Conservation (phyloP, 2,113 vertebrate genomes). For the Hippocampus comes region DNA sequence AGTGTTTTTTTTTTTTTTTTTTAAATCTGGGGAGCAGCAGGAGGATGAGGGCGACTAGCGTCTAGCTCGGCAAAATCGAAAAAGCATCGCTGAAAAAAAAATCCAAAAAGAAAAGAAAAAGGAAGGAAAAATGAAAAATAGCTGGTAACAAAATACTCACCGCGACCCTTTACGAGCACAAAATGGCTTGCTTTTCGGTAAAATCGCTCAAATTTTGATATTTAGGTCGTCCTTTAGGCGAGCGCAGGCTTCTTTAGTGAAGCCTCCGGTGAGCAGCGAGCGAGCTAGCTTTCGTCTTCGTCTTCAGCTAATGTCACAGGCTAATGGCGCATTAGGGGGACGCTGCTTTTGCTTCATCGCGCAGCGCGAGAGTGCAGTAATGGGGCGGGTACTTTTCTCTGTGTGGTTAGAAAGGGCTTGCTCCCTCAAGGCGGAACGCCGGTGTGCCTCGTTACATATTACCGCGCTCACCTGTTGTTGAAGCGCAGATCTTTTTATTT, state of each 20-base stretch:
- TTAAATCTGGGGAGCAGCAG: not conserved
- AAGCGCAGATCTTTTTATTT: not conserved
- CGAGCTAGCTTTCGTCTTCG: slow-evolving; percentile 54
- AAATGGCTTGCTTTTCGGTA: slow-evolving; percentile 64
- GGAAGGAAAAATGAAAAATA: slow-evolving; percentile 64
- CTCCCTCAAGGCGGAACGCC: not conserved
- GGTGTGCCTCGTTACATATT: not conserved
- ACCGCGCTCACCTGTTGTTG: not conserved
- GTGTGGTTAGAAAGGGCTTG: not conserved
- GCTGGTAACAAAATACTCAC: slow-evolving; percentile 75
- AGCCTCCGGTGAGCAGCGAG: slow-evolving; percentile 26
- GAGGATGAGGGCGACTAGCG: slow-evolving; percentile 24
- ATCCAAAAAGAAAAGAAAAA: slow-evolving; percentile 66
- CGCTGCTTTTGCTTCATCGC: not conserved
- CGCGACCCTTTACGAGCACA: slow-evolving; percentile 65
- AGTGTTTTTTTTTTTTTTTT: slow-evolving; percentile 11
- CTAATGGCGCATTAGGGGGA: slow-evolving; percentile 35
- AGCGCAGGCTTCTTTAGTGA: slow-evolving; percentile 23
- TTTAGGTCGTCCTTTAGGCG: slow-evolving; percentile 46
- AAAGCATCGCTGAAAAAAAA: slow-evolving; percentile 58
- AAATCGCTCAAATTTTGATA: slow-evolving; percentile 57
- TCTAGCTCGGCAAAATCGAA: slow-evolving; percentile 42
- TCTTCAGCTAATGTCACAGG: slow-evolving; percentile 26
- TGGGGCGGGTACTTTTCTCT: not conserved
- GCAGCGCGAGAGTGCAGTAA: slow-evolving; percentile 1